A percentile compares a stretch with the other conserved stretches of the same genome.
These are phyloP conservation scores for Cyprinus carpio DNA, from an alignment of 2,113 vertebrate species.

Conservation along the genomic window DNA sequence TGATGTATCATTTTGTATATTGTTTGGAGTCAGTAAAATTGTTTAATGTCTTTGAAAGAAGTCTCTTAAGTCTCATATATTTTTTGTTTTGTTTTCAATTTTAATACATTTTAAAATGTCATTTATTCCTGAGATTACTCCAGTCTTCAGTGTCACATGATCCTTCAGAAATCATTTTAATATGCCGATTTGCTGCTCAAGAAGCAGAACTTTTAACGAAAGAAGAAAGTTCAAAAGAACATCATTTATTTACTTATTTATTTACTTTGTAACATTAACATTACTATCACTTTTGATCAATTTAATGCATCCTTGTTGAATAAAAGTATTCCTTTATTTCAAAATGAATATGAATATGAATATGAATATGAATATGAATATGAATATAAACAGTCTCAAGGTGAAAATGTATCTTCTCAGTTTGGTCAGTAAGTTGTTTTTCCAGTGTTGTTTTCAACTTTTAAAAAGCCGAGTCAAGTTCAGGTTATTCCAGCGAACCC, in stretches of 20 bases:
- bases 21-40: background rate
- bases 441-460: too few relatives aligned
- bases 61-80: background rate
- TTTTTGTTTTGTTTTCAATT: background rate
- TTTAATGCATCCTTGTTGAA: background rate
- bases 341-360: too few relatives aligned
- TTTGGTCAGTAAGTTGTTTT: background rate
- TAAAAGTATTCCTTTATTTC: background rate
- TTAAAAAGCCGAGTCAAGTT: background rate
- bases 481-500: background rate
- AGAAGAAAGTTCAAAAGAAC: background rate
- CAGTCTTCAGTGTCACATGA: background rate
- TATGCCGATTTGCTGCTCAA: background rate
- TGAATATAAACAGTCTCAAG: background rate
- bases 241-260: background rate
- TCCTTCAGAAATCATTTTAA: background rate
- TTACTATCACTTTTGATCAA: background rate
- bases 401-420: background rate
- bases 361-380: too few relatives aligned
- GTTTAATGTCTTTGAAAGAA: background rate
- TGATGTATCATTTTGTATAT: background rate
- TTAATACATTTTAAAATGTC: background rate
- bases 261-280: background rate
- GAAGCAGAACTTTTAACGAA: background rate
- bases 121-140: background rate